A percentile compares a stretch with the other conserved stretches of the same genome.
Evolutionary conservation across 1,140 invertebrate genomes (phyloP).

Genomic region (Drosophila orosa): DNA sequence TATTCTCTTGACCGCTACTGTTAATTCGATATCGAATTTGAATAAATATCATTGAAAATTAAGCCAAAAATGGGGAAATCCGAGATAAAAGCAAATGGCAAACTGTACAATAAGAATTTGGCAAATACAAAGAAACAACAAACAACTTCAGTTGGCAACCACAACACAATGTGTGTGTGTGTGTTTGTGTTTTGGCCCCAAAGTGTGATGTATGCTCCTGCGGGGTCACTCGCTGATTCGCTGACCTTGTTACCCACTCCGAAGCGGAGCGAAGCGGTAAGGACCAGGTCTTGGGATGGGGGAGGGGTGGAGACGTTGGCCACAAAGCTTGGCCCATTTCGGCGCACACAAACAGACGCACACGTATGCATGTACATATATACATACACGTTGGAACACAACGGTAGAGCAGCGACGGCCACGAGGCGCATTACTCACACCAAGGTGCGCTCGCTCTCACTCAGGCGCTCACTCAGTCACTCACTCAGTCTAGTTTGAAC

Average conservation of each 20-base stretch:
- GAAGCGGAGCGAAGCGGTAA: conserved; percentile 29
- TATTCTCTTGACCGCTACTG: neutral
- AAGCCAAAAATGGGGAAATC: neutral
- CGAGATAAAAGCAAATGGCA: conserved; percentile 1
- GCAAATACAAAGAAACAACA: neutral
- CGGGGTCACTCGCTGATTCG: conserved; percentile 25
- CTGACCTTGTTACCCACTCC: conserved; percentile 44
- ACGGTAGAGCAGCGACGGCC: conserved; percentile 25
- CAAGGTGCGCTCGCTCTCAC: conserved; percentile 49
- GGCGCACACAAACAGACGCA: conserved; percentile 9
- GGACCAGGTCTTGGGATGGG: neutral
- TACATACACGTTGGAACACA: conserved; percentile 4
- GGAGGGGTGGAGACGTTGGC: neutral
- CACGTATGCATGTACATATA: conserved; percentile 2
- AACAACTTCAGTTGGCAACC: conserved; percentile 22
- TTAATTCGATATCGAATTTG: neutral
- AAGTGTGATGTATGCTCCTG: conserved; percentile 14
- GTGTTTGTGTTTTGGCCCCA: neutral
- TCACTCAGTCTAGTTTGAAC: conserved; percentile 69
- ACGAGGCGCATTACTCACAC: conserved; percentile 56
- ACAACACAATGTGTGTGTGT: neutral
- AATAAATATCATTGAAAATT: neutral
- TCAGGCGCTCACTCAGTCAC: conserved; percentile 22
- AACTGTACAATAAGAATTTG: conserved; percentile 2
- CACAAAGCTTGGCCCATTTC: conserved; percentile 45